Evolutionary conservation across 1,140 invertebrate species (phyloP).

Genomic region (Helicoverpa armigera): DNA sequence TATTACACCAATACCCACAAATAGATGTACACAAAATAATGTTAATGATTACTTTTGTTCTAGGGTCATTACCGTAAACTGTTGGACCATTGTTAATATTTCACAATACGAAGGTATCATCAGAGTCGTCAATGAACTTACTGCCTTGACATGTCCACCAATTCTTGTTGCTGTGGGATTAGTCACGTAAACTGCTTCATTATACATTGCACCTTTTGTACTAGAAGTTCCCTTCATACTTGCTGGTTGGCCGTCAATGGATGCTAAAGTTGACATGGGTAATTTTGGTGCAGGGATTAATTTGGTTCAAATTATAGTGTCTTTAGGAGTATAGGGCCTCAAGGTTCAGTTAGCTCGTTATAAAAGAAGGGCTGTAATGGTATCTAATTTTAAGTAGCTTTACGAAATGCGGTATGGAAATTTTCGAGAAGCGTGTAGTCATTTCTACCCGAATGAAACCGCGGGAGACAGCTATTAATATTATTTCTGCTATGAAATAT

Average conservation of each 20-base stretch:
- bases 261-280: neutral
- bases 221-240: neutral
- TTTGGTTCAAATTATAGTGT: slow-evolving; percentile 13
- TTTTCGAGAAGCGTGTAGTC: too few relatives aligned
- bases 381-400: neutral
- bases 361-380: neutral
- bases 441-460: too few relatives aligned
- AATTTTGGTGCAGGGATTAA: neutral
- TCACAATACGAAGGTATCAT: slow-evolving; percentile 19
- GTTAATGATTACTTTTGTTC: slow-evolving; percentile 28
- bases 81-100: slow-evolving; percentile 21
- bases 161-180: neutral
- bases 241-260: neutral
- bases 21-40: slow-evolving; percentile 26
- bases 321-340: neutral
- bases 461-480: too few relatives aligned
- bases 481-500: too few relatives aligned
- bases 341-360: neutral
- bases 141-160: slow-evolving; percentile 33
- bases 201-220: slow-evolving; percentile 1
- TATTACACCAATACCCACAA: slow-evolving; percentile 18
- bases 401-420: too few relatives aligned
- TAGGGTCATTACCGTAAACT: slow-evolving; percentile 37
- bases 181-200: neutral
- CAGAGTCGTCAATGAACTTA: slow-evolving; percentile 10